Base-by-base conservation (phyloP, 2,113 vertebrate species). In the Xerus inauris region DNA sequence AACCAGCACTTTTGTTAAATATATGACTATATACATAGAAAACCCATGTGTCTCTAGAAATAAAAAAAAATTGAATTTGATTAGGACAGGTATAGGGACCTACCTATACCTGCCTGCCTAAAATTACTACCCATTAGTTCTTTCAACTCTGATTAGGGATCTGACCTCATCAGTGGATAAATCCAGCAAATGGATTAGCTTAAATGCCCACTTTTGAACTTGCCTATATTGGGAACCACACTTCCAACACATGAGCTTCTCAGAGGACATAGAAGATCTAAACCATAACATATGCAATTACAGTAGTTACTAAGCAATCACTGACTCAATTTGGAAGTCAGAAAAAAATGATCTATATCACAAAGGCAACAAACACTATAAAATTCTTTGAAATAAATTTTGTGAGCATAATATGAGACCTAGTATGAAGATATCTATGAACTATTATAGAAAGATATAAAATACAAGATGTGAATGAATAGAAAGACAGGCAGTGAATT, bases 1-100 rank as follows among this genome's bases (percentile, higher is more conserved):
- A 94, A 87, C 51, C 10, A 67, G 20, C 17, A 62, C 64, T 96
- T 95, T 72, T 76, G 51, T 71, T 83, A 82, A 89, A n/a, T 83
- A 57, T 65, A 7, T 83, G 71, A 67, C 40, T 83, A 38, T 69
- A 32, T 81, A 35, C 38, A 35, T 79, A 64, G 5, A 67, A 87
- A 92, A 79, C 11, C 14, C 40, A 40, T 16, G 1, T 75, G 28
- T 62, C 42, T 71, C 35, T 47, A 73, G 71, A 88, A 93, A 42
- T 88, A 9, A 71, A 86, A 71, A 86, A 57, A 40, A 71, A 80
- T 57, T 62, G 64, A 73, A 20, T 71, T 79, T n/a, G n/a, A n/a
- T n/a, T n/a, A n/a, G n/a, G n/a, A n/a, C n/a, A n/a, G n/a, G n/a
- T n/a, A n/a, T n/a, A n/a, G n/a, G n/a, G n/a, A n/a, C n/a, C n/a